Evolutionary conservation across 2,888 invertebrate species (phyloP).

Genomic region (Patella caerulea): DNA sequence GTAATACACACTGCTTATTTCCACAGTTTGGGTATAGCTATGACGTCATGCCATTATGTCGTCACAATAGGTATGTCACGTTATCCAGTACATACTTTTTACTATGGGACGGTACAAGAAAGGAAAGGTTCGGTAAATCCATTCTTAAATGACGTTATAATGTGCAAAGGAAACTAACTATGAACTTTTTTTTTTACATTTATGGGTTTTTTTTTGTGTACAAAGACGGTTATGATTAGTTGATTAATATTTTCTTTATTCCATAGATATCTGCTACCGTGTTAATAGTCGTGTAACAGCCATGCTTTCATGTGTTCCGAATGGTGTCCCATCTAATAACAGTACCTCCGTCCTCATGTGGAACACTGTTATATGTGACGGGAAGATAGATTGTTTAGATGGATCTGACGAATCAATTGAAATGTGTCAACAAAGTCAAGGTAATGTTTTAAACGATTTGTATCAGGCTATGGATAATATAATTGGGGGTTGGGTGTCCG

Average conservation of each 20-base stretch:
- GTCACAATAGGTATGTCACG: too few species aligned
- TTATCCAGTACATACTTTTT: too few species aligned
- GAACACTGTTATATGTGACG: constrained; percentile 36
- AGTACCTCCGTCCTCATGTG: constrained; percentile 36
- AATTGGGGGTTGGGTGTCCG: too few species aligned
- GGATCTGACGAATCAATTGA: constrained; percentile 32
- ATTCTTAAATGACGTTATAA: too few species aligned
- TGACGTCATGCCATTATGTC: too few species aligned
- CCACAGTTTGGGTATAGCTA: too few species aligned
- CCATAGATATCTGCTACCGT: constrained; percentile 39
- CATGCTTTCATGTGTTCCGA: constrained; percentile 38
- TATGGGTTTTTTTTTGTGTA: not conserved
- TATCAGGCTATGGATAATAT: too few species aligned
- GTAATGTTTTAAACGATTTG: not conserved
- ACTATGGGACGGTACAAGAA: too few species aligned
- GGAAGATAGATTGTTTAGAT: constrained; percentile 30
- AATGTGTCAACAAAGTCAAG: not conserved
- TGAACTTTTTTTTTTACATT: too few species aligned
- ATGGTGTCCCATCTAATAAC: constrained; percentile 23
- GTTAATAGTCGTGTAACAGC: constrained; percentile 22
- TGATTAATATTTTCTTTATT: not conserved
- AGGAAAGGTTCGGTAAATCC: too few species aligned
- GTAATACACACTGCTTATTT: too few species aligned
- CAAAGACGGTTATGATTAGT: not conserved
- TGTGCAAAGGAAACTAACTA: too few species aligned